phyloP scores from a whole-genome alignment of 2,113 vertebrate species.

The Neofelis nebulosa region DNA sequence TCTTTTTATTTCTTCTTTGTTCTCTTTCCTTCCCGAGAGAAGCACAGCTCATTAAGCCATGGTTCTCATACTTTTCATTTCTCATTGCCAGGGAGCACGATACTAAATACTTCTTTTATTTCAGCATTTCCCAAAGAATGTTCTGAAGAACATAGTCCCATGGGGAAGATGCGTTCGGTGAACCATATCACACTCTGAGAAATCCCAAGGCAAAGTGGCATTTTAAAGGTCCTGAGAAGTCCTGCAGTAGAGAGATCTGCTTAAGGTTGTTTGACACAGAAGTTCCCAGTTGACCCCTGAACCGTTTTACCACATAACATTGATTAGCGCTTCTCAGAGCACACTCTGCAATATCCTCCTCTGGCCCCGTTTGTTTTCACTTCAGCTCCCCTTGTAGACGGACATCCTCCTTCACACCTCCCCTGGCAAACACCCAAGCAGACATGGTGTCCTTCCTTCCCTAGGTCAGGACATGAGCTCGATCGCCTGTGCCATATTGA shows the following conservation, averaged over 20 bases:
- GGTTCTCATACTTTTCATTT: not conserved
- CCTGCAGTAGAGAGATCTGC: not conserved
- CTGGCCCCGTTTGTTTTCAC: not conserved
- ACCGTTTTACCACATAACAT: not conserved
- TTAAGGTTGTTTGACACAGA: not conserved
- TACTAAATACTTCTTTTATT: not conserved
- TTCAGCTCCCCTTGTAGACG: not conserved
- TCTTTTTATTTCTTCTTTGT: not conserved
- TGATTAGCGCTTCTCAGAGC: not conserved
- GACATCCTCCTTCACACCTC: not conserved
- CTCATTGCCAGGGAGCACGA: not conserved
- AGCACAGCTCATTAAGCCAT: not conserved
- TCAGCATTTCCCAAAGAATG: conserved; percentile 23
- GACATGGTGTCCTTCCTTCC: not conserved
- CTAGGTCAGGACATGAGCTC: not conserved
- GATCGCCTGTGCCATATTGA: not conserved
- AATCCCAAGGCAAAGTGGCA: not conserved
- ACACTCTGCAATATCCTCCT: not conserved
- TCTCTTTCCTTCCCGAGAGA: not conserved
- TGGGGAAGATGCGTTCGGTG: not conserved
- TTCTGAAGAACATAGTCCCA: not conserved
- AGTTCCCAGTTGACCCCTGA: not conserved
- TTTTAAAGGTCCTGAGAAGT: not conserved
- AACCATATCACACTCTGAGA: not conserved
- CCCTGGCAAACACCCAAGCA: not conserved